Conservation (phyloP, 1,140 invertebrate species). For the Drosophila bocqueti region DNA sequence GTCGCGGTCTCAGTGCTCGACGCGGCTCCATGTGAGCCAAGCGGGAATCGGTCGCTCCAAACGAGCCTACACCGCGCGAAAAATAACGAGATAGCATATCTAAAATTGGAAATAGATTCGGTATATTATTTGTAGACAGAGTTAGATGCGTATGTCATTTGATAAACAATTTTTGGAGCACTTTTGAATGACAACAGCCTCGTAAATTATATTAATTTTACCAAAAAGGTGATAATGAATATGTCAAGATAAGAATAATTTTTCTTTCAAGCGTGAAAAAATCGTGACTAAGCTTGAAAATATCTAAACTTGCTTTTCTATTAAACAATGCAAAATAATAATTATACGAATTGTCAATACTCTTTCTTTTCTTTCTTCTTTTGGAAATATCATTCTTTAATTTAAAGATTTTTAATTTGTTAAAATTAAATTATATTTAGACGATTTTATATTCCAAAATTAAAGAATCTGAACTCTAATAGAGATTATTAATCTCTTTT, state of each 20-base stretch:
- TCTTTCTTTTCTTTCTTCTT: too few species aligned
- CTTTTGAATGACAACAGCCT: background rate
- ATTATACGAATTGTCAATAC: too few species aligned
- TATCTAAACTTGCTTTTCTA: background rate
- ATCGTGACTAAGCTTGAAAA: background rate
- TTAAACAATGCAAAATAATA: too few species aligned
- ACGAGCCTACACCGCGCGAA: constrained; percentile 18
- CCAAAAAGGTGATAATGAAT: background rate
- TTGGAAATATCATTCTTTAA: too few species aligned
- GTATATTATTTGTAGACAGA: background rate
- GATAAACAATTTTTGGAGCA: too few species aligned
- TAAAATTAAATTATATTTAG: too few species aligned
- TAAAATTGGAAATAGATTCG: background rate
- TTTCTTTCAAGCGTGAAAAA: background rate
- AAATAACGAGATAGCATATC: background rate
- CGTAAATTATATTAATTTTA: background rate
- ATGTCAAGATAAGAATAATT: background rate
- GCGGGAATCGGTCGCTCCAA: constrained; percentile 51
- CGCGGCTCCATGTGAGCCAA: constrained; percentile 66
- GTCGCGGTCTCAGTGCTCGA: constrained; percentile 50
- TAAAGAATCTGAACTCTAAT: too few species aligned
- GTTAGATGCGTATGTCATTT: background rate
- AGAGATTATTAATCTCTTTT: too few species aligned
- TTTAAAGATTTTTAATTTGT: too few species aligned
- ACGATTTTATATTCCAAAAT: too few species aligned